Conservation (phyloP, 2,888 invertebrate genomes). For the Cephus pygmeus region DNA sequence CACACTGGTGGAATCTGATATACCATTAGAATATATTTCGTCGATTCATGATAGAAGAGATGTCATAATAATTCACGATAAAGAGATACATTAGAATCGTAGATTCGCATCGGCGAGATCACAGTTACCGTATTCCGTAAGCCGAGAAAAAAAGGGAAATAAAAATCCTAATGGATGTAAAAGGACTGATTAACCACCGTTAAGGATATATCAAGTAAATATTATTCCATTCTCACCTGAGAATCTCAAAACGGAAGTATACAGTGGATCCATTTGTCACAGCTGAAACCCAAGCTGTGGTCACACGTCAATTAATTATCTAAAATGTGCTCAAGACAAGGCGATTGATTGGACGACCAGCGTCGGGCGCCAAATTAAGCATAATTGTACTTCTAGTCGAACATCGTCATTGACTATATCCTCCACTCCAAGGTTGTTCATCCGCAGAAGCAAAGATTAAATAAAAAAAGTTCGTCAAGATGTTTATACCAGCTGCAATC, state of each 20-base stretch:
- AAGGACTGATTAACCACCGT: neutral
- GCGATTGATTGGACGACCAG: conserved; percentile 38
- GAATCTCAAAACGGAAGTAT: neutral
- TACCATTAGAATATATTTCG: neutral
- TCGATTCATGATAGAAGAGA: neutral
- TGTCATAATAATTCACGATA: neutral
- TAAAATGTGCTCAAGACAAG: conserved; percentile 52
- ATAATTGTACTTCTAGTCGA: conserved; percentile 38
- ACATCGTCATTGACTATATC: conserved; percentile 58
- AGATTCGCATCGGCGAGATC: neutral
- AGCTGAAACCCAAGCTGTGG: neutral
- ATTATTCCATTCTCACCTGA: neutral
- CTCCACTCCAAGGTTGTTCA: conserved; percentile 76
- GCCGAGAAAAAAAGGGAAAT: neutral
- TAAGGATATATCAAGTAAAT: neutral
- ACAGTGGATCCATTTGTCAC: neutral
- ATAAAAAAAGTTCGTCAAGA: conserved; percentile 81
- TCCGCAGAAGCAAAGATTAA: conserved; percentile 82
- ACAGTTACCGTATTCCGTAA: neutral
- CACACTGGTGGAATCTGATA: neutral
- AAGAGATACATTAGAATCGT: neutral
- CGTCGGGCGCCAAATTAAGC: conserved; percentile 44
- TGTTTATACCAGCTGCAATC: conserved; percentile 81
- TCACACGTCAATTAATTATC: conserved; percentile 15
- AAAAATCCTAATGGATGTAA: neutral